Conservation (phyloP, 2,113 vertebrate species). For the Platysteira castanea region DNA sequence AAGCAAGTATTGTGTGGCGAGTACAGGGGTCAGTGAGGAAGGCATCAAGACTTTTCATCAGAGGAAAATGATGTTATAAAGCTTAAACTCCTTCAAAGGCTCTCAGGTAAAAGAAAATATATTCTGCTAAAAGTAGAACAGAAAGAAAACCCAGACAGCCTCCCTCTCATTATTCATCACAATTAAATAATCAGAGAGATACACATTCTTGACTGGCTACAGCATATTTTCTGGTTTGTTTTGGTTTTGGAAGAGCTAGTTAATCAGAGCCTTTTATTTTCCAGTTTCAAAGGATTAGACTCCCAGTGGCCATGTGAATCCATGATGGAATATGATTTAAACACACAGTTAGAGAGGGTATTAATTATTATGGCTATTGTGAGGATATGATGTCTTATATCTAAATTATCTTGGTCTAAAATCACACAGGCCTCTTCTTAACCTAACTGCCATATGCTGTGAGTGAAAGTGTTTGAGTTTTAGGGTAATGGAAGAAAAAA, state of each 20-base stretch:
- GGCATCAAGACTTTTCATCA: constrained; percentile 25
- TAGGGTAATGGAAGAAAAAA: neutral
- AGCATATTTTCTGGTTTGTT: neutral
- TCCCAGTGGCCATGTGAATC: neutral
- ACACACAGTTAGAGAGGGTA: neutral
- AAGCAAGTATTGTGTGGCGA: constrained; percentile 28
- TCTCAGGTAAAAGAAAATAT: neutral
- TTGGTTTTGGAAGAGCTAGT: neutral
- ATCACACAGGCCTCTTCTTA: neutral
- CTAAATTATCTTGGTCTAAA: neutral
- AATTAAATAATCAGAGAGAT: constrained; percentile 12
- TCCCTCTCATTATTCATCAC: neutral
- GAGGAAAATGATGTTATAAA: constrained; percentile 51
- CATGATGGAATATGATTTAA: neutral
- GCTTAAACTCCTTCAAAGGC: constrained; percentile 39
- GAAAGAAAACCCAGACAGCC: neutral
- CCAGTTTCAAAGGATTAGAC: neutral
- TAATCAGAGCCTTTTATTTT: neutral
- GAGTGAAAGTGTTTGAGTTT: neutral
- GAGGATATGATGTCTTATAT: neutral
- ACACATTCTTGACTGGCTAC: neutral
- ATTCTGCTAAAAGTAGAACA: neutral
- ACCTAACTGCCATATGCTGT: neutral
- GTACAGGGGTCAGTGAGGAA: constrained; percentile 39
- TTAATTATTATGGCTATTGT: neutral